These are phyloP conservation scores for Panulirus ornatus DNA, from an alignment of 1,140 invertebrate genomes.

Conservation along the genomic window DNA sequence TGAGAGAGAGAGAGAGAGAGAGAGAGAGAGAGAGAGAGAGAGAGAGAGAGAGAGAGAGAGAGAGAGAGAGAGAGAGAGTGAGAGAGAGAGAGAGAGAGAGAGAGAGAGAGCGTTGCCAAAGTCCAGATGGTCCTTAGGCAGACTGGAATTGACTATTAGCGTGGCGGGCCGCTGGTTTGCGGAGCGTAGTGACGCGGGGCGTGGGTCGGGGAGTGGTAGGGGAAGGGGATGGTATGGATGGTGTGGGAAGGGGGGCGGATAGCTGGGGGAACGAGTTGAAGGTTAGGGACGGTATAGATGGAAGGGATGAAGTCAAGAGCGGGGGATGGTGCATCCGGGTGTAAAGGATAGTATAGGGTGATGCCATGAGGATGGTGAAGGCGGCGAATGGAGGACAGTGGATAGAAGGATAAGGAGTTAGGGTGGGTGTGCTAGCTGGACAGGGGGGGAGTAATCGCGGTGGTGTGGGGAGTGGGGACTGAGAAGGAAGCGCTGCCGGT, in stretches of 20 bases:
- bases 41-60: slow-evolving; percentile 35
- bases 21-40: slow-evolving; percentile 15
- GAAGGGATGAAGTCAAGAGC: background rate
- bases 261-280: background rate
- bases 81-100: background rate
- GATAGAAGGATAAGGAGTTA: no score
- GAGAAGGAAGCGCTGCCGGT: no score
- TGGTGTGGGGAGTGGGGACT: no score
- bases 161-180: slow-evolving; percentile 9
- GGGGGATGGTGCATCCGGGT: no score
- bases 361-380: no score
- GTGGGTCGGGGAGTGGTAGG: background rate
- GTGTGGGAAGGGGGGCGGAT: background rate
- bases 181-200: background rate
- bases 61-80: slow-evolving; percentile 8
- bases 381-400: no score
- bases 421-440: no score
- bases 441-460: no score
- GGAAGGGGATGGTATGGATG: background rate
- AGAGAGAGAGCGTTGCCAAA: background rate
- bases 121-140: slow-evolving; percentile 1
- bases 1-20: no score
- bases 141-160: slow-evolving; percentile 43
- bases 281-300: background rate
- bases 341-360: no score